Percentiles rank a stretch among this genome's conserved stretches.
Conservation (phyloP, 2,113 vertebrate genomes). For the Asarcornis scutulata region DNA sequence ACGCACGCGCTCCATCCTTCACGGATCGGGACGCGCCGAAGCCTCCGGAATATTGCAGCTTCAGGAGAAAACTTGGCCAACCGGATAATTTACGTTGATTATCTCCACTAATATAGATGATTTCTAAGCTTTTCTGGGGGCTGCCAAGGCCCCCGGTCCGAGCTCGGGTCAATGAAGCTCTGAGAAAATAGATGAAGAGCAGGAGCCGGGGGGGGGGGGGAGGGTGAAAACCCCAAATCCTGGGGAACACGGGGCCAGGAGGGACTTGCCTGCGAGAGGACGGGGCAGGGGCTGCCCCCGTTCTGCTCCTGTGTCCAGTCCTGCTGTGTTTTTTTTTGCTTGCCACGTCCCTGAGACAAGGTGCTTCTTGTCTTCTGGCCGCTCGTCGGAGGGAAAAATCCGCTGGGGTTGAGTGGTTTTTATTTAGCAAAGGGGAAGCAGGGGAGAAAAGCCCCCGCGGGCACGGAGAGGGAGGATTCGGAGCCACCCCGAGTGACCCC, state of each 20-base stretch:
- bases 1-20: neutral
- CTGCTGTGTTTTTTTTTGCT: too few relatives aligned
- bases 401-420: neutral
- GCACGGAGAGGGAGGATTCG: neutral
- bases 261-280: neutral
- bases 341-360: neutral
- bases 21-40: neutral
- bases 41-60: neutral
- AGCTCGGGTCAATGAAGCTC: neutral
- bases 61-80: neutral
- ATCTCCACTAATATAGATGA: neutral
- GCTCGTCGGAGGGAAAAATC: neutral
- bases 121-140: neutral
- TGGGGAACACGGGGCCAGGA: neutral
- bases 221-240: too few relatives aligned
- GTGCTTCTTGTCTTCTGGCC: neutral
- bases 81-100: neutral
- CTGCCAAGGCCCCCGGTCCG: neutral
- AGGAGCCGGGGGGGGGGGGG: too few relatives aligned
- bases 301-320: neutral
- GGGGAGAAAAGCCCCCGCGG: neutral
- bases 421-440: neutral
- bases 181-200: neutral
- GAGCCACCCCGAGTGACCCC: neutral
- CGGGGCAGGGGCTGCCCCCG: neutral